A percentile compares a stretch with the other conserved stretches of the same genome.
These are phyloP conservation scores for Decapterus maruadsi DNA, from an alignment of 2,797 vertebrate species.

Conservation along the genomic window DNA sequence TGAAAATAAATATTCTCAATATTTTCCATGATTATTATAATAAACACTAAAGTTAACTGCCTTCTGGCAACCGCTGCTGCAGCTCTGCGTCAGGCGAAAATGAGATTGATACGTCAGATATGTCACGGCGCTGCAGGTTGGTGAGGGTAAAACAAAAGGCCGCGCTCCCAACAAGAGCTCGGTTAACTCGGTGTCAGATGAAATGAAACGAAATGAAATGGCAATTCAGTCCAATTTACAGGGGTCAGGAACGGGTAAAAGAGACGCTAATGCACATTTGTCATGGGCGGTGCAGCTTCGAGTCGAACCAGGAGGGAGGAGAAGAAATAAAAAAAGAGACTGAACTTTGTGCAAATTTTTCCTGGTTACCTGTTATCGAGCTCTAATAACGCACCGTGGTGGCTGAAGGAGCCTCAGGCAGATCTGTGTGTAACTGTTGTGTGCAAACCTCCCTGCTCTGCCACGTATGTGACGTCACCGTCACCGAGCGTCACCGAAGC, in stretches of 20 bases:
- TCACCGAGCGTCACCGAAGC: no score
- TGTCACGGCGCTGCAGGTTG: background rate
- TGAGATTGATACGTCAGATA: background rate
- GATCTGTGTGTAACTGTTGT: slow-evolving; percentile 26
- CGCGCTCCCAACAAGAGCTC: background rate
- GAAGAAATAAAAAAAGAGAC: background rate
- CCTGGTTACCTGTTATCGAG: background rate
- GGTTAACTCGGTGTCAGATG: background rate
- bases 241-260: slow-evolving; percentile 3
- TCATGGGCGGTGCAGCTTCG: background rate
- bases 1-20: background rate
- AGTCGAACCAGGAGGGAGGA: background rate
- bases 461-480: no score
- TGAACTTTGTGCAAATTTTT: background rate
- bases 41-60: background rate
- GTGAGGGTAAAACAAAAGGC: background rate
- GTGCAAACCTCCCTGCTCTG: no score
- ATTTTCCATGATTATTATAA: background rate
- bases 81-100: slow-evolving; percentile 1
- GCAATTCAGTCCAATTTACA: slow-evolving; percentile 3
- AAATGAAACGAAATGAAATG: slow-evolving; percentile 1
- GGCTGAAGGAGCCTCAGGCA: background rate
- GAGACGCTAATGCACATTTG: slow-evolving; percentile 1
- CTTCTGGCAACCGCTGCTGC: background rate
- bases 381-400: slow-evolving; percentile 21